Base-by-base conservation (phyloP, 2,113 vertebrate species). In the Ancistrus triradiatus region DNA sequence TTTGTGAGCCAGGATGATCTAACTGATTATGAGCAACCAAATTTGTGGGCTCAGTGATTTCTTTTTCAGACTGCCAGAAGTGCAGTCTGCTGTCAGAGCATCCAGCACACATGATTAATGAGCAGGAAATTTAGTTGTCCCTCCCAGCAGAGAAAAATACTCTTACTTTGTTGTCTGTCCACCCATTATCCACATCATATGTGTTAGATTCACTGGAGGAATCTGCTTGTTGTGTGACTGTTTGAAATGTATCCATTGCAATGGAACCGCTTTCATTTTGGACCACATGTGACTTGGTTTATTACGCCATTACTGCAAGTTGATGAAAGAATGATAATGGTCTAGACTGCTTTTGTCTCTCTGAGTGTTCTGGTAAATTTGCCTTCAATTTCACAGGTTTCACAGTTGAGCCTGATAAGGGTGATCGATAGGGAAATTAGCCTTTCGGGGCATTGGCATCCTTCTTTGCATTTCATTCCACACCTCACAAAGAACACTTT, bases 51-150 rank as follows among this genome's bases (percentile, higher is more conserved):
- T 21, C 8, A 24, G 19, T 28, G 3, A 5, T 37, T 60, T 35
- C 19, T 58, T 44, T 17, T 22, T 31, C n/a, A n/a, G n/a, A n/a
- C 53, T 19, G 2, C 38, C 63, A 55, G 24, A 18, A 25, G 40
- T 59, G 24, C 55, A 63, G n/a, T 55, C 46, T 66, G 31, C 24
- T 35, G 22, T 46, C 35, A 66, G 40, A 51, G 47, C 35, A 46
- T 22, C 7, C 21, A 28, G 42, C 24, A 19, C 59, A 52, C 48
- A 51, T 68, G 69, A 68, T 58, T 48, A 68, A 71, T 68, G 50
- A 56, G 28, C 35, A 62, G 13, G 27, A 59, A 47, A 60, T 33
- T 35, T 22, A 56, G 27, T 43, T 59, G n/a, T 47, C 13, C 15
- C 52, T 49, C 33, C 46, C 27, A 35, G 13, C 22, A 14, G 7